phyloP scores from a whole-genome alignment of 2,797 vertebrate species.

The Cyclopterus lumpus region DNA sequence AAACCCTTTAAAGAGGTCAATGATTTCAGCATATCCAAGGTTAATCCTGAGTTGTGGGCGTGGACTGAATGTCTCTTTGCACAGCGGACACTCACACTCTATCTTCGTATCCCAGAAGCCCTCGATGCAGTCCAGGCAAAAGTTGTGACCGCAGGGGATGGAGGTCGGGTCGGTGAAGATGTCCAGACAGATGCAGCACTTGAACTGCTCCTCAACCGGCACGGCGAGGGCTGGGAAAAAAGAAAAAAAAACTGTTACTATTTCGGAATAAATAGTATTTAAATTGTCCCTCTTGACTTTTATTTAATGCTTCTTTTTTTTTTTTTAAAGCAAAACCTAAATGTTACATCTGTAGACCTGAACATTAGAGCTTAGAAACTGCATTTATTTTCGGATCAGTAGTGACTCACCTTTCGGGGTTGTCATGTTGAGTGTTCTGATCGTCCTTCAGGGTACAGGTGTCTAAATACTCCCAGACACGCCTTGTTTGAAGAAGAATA shows the following conservation, averaged over 20 bases:
- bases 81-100: conserved; percentile 59
- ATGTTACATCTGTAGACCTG: too few relatives aligned
- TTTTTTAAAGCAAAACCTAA: too few relatives aligned
- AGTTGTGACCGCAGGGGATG: conserved; percentile 75
- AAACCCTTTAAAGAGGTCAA: conserved; percentile 45
- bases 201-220: conserved; percentile 50
- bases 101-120: conserved; percentile 53
- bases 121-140: conserved; percentile 70
- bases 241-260: not conserved
- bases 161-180: conserved; percentile 60
- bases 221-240: not conserved
- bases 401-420: not conserved
- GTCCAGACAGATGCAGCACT: conserved; percentile 74
- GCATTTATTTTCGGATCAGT: too few relatives aligned
- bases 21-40: conserved; percentile 24
- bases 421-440: not conserved
- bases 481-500: not conserved
- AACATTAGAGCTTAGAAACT: too few relatives aligned
- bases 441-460: not conserved
- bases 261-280: too few relatives aligned
- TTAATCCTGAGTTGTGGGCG: conserved; percentile 66
- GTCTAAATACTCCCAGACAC: not conserved
- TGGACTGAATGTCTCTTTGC: conserved; percentile 58
- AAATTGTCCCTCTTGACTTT: too few relatives aligned
- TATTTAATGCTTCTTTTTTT: not conserved